phyloP scores from a whole-genome alignment of 2,113 vertebrate genomes.

The Lophius piscatorius region DNA sequence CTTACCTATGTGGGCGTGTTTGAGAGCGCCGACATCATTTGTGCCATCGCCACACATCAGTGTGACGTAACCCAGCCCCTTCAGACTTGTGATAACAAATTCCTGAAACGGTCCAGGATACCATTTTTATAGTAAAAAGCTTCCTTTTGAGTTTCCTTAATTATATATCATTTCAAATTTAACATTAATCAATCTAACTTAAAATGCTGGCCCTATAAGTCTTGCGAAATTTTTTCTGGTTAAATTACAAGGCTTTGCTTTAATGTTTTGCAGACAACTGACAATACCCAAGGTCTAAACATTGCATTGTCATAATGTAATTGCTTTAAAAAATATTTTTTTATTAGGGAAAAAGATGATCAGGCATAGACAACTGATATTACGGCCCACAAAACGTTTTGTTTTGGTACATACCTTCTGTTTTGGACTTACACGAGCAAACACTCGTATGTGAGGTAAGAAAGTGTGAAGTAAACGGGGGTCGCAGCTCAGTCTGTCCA shows the following conservation, averaged over 20 bases:
- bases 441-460: slow-evolving; percentile 80
- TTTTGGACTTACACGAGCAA: slow-evolving; percentile 84
- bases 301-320: too few species aligned
- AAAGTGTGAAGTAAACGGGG: slow-evolving; percentile 68
- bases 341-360: too few species aligned
- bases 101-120: slow-evolving; percentile 80
- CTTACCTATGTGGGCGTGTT: slow-evolving; percentile 95
- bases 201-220: too few species aligned
- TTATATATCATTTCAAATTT: too few species aligned
- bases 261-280: too few species aligned
- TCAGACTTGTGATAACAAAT: slow-evolving; percentile 95
- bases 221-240: too few species aligned
- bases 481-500: slow-evolving; percentile 80
- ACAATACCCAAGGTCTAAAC: too few species aligned
- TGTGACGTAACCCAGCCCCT: slow-evolving; percentile 90
- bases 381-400: background rate
- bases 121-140: background rate
- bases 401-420: slow-evolving; percentile 73
- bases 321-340: too few species aligned
- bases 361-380: too few species aligned
- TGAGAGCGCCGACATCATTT: slow-evolving; percentile 95
- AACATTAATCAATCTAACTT: too few species aligned
- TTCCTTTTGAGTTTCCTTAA: too few species aligned
- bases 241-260: too few species aligned
- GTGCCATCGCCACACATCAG: slow-evolving; percentile 98